Evolutionary conservation across 1,140 invertebrate species (phyloP).

Genomic region (Drosophila azteca): DNA sequence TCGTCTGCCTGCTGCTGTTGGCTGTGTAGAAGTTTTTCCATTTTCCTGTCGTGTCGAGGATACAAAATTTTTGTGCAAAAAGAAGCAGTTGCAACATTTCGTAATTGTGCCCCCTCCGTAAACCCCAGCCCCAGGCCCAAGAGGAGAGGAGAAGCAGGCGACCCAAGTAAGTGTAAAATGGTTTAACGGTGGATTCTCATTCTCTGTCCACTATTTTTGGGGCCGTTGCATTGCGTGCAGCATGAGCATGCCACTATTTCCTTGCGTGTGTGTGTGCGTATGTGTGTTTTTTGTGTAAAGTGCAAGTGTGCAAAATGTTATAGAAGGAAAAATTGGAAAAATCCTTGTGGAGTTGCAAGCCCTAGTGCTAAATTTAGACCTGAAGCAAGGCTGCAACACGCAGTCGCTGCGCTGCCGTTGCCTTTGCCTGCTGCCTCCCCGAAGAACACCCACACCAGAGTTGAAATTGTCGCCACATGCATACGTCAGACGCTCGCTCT

Average conservation of each 20-base stretch:
- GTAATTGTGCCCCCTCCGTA: too few species aligned
- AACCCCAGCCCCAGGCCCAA: too few species aligned
- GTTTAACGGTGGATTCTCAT: slow-evolving; percentile 2
- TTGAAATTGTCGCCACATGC: slow-evolving; percentile 58
- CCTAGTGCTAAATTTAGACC: slow-evolving; percentile 79
- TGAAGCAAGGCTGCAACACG: slow-evolving; percentile 77
- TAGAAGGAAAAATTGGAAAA: not conserved
- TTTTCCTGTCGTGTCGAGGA: slow-evolving; percentile 35
- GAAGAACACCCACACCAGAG: slow-evolving; percentile 50
- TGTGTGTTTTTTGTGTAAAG: slow-evolving; percentile 1
- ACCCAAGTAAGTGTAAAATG: slow-evolving; percentile 14
- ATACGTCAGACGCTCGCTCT: slow-evolving; percentile 53
- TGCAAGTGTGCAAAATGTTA: slow-evolving; percentile 14
- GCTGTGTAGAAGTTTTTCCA: slow-evolving; percentile 41
- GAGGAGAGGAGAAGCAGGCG: too few species aligned
- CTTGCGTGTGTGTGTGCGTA: slow-evolving; percentile 2
- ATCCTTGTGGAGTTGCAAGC: slow-evolving; percentile 74
- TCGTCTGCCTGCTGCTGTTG: slow-evolving; percentile 59
- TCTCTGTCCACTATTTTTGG: not conserved
- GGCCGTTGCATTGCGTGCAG: too few species aligned
- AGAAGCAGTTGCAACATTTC: slow-evolving; percentile 13
- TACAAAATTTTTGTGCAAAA: slow-evolving; percentile 22
- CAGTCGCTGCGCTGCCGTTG: slow-evolving; percentile 43
- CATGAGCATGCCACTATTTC: too few species aligned
- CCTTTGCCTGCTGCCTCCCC: slow-evolving; percentile 50